Base-by-base conservation (phyloP, 2,797 vertebrate genomes). In the Cyprinella venusta region DNA sequence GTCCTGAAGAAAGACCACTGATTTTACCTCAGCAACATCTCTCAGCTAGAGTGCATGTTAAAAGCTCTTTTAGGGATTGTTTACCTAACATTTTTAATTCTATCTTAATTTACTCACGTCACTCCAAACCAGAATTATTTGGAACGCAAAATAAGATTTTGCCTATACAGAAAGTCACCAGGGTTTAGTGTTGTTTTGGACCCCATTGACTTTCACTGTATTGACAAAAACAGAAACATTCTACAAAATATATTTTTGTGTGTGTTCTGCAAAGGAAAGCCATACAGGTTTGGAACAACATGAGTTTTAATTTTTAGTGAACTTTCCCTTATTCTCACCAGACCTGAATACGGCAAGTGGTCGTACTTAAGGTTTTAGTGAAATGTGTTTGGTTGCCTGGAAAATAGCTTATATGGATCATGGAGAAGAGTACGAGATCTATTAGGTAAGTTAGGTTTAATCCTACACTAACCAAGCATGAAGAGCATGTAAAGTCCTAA, bases 391-490 rank as follows among this genome's bases (percentile, higher is more conserved):
- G n/a, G 54, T 56, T 21, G 50, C 21, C 50, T 56, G 50, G 8
- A 76, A 40, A 61, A 40, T 0, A 0, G 7, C n/a, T 77, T 50
- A 16, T 7, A 5, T 76, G 19, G 42, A 67, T 19, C 18, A 24
- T n/a, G 69, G 9, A 54, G 26, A 52, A 21, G 18, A 50, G 30
- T 45, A n/a, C 30, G 16, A 54, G 56, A 36, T 61, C 30, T 21
- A 64, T 80, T 8, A 13, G 64, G 67, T 6, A 24, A 26, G 30
- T 24, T 75, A 24, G 36, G 30, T 24, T 75, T 82, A 75, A 82
- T 75, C 71, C 59, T 64, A 75, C 54, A 72, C 79, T 74, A 52
- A 54, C 70, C 71, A 65, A 65, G 70, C 59, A 75, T 64, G 42
- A 81, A 38, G 30, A 67, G 77, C 48, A 13, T 64, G 69, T 61